Evolutionary conservation across 2,888 invertebrate genomes (phyloP), one percentile per base, ranked within the genome.

Genomic region (Thymelicus acteon): DNA sequence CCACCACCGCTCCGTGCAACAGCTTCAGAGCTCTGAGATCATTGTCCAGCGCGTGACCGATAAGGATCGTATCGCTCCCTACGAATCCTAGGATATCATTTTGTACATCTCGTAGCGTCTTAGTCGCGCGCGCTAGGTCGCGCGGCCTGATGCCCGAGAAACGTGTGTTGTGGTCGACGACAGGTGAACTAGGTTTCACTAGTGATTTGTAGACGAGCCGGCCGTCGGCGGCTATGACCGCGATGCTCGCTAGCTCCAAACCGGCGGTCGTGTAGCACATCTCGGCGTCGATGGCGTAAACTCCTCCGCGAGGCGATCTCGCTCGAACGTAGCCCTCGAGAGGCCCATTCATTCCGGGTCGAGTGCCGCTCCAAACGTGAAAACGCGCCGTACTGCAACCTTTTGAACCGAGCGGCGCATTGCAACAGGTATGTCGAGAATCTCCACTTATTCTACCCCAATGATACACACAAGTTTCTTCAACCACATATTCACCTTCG

Each of bases 21-120:
- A 99, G 93, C 84, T 97, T 97, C 72, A 99, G 87, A 0, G 97
- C 97, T 19, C 97, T 95, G 69, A 99, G 93, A 91, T 99, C 99
- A 85, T 98, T 98, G 80, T 99, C 99, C 76, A 99, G 93, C 24
- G 97, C 98, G 89, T 99, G 99, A 0, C 99, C 99, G 73, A 99
- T 96, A 6, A 99, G 93, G 71, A 99, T 97, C 6, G 99, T 97
- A 73, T 98, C 96, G 7, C 96, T 95, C 73, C 95, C 95, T 74
- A 98, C 95, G 75, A 98, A 95, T 75, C 96, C 95, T 83, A 98
- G 95, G 72, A 99, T 93, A 79, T 98, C 98, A 72, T 96, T 96
- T 85, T 99, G 99, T 62, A 98, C 98, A 82, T 98, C 96, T 75
- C 92, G 87, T 62, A 98, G 91, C 67, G 95, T 96, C 89, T 96